Conservation (phyloP, 2,113 vertebrate genomes). For the Rhinoderma darwinii region DNA sequence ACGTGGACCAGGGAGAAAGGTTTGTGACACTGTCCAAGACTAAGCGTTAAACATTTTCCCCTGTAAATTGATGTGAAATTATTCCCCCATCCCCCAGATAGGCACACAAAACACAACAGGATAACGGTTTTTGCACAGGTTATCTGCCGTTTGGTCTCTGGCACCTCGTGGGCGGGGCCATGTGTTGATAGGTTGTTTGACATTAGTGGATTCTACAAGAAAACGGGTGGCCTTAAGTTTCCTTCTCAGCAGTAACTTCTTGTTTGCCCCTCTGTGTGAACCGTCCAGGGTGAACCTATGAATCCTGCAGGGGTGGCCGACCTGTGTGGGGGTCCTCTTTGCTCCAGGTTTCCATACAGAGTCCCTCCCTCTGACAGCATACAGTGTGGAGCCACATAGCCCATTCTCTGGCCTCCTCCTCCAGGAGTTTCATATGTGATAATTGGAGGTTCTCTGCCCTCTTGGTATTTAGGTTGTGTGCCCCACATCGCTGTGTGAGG, state of each 20-base stretch:
- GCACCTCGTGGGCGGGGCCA: background rate
- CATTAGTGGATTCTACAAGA: background rate
- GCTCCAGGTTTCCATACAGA: slow-evolving; percentile 72
- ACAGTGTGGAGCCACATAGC: slow-evolving; percentile 61
- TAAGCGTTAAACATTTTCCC: background rate
- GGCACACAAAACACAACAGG: background rate
- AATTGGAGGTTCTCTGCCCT: slow-evolving; percentile 44
- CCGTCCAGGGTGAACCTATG: slow-evolving; percentile 77
- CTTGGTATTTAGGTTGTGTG: slow-evolving; percentile 62
- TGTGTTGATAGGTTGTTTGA: too few species aligned
- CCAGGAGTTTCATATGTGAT: slow-evolving; percentile 34
- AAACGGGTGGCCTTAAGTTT: background rate
- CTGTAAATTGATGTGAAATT: background rate
- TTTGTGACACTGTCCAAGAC: background rate
- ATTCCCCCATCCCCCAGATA: background rate
- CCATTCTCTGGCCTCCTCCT: slow-evolving; percentile 53
- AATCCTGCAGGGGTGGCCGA: slow-evolving; percentile 64
- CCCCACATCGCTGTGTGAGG: slow-evolving; percentile 63
- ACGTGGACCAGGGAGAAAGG: background rate
- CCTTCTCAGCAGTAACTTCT: slow-evolving; percentile 78
- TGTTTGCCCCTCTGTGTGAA: slow-evolving; percentile 78
- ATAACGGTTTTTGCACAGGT: background rate
- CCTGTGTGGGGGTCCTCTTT: slow-evolving; percentile 68
- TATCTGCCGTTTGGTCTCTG: background rate
- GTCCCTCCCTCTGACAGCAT: slow-evolving; percentile 48